Evolutionary conservation across 2,797 vertebrate genomes (phyloP).

Genomic region (Catharus ustulatus): DNA sequence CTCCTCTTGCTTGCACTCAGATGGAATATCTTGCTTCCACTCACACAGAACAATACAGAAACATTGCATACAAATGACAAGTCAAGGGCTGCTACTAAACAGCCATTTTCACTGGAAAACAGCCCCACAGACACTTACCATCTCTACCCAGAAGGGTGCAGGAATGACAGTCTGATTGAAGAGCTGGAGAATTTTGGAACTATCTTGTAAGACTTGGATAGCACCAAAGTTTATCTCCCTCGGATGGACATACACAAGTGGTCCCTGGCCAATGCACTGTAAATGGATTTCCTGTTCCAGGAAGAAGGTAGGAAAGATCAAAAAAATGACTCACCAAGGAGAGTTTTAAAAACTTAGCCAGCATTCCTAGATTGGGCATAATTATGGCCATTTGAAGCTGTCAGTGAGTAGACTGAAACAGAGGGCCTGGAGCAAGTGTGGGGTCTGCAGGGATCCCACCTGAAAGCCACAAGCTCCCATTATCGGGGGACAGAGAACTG

Average conservation of each 20-base stretch:
- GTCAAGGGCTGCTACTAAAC: neutral
- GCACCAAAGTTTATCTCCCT: constrained; percentile 82
- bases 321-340: neutral
- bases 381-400: neutral
- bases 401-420: neutral
- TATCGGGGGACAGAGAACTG: neutral
- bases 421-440: neutral
- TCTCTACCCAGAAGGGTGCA: constrained; percentile 78
- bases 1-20: neutral
- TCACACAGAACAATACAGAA: neutral
- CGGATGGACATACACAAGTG: constrained; percentile 75
- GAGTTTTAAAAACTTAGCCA: neutral
- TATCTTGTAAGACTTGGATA: constrained; percentile 83
- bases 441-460: neutral
- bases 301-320: neutral
- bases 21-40: neutral
- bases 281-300: constrained; percentile 78
- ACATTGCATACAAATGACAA: neutral
- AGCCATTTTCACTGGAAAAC: neutral
- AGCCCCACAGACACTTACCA: constrained; percentile 76
- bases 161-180: constrained; percentile 85
- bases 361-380: neutral
- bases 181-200: constrained; percentile 74
- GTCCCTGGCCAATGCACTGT: constrained; percentile 83
- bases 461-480: neutral